Evolutionary conservation across 2,113 vertebrate species (phyloP), one percentile per base, ranked within the genome.

Genomic region (Haplochromis vanheusdeni): DNA sequence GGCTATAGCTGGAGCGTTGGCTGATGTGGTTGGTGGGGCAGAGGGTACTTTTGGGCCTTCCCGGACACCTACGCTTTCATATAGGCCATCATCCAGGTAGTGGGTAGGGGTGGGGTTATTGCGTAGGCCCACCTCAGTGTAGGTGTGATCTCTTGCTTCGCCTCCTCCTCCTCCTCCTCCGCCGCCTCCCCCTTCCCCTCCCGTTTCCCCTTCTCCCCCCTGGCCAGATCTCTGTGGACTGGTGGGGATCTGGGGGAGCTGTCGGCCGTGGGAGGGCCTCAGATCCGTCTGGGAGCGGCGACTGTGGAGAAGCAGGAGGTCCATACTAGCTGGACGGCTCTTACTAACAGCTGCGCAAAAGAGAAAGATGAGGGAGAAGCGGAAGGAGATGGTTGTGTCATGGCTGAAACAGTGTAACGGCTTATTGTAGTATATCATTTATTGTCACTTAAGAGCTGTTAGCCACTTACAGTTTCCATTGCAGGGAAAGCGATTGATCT

Each of bases 301-400:
- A n/a, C 91, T 96, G 84, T 96, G 96, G 62, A 97, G 94, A 55
- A 96, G 95, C 40, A 97, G 93, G 73, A 97, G 95, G 88, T 97
- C 96, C 96, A 97, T 97, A 21, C 96, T 97, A 82, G 96, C 96
- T 4, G 96, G 96, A 12, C 96, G 96, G 84, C 93, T 96, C 87
- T 95, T 97, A 42, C 92, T 92, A 28, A 93, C 93, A 85, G 95
- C 96, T 97, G 90, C 62, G 62, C 23, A 31, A 47, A 77, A 80
- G 26, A 31, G n/a, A 60, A 47, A 13, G 47, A 19, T 12, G 28
- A 79, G 26, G 56, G 52, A 9, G 52, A 82, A 80, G 12, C 9
- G 10, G 26, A 49, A 52, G 56, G 47, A 1, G 8, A 11, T 14
- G n/a, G 82, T 40, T 33, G 26, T 9, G 12, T 52, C 54, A n/a